These are phyloP conservation scores for Himalopsyche anomala DNA, from an alignment of 2,888 invertebrate species.

Conservation along the genomic window DNA sequence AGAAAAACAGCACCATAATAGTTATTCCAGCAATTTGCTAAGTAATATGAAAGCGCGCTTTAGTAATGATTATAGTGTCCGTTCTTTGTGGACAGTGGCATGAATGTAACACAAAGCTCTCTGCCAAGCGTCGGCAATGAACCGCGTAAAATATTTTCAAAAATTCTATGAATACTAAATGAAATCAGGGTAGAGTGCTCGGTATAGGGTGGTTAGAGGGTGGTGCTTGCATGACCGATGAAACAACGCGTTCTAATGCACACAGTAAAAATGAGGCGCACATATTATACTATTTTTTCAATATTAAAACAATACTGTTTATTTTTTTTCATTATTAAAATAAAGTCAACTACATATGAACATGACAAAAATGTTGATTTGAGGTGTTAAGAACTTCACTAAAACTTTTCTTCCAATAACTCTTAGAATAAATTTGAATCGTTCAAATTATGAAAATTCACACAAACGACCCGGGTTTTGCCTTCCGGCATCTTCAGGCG, in stretches of 20 bases:
- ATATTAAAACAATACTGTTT: no score
- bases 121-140: constrained; percentile 38
- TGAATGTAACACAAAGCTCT: neutral
- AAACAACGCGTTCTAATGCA: constrained; percentile 33
- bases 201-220: neutral
- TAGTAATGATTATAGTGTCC: constrained; percentile 7
- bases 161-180: constrained; percentile 61
- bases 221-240: constrained; percentile 28
- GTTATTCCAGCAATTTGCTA: neutral
- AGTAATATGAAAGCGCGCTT: neutral
- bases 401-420: no score
- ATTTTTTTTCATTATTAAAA: no score
- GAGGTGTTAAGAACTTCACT: no score
- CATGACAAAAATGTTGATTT: no score
- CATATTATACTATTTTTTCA: neutral
- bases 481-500: no score
- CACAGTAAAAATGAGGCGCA: neutral
- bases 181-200: constrained; percentile 57
- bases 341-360: no score
- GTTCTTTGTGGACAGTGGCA: constrained; percentile 7
- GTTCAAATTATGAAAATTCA: no score
- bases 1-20: no score
- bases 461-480: no score
- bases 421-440: no score
- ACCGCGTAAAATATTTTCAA: constrained; percentile 55